Conservation (phyloP, 2,888 invertebrate genomes). For the Lepidocyrtoides sp. region DNA sequence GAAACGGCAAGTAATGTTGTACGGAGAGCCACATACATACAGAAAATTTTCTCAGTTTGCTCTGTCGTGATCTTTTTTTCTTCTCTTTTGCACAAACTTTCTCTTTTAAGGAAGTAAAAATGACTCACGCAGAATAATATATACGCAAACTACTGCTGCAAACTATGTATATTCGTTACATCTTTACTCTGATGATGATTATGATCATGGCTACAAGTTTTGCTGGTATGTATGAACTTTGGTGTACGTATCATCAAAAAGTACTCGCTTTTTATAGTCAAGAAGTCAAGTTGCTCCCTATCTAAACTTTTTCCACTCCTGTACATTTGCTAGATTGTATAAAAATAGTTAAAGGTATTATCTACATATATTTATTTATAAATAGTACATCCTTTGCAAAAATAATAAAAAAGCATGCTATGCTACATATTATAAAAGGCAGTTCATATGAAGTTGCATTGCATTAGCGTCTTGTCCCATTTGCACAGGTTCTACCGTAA, state of each 20-base stretch:
- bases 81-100: slow-evolving; percentile 35
- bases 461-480: slow-evolving; percentile 5
- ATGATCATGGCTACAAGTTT: slow-evolving; percentile 9
- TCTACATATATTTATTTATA: slow-evolving; percentile 3
- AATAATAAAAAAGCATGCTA: too few species aligned
- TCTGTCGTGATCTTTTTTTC: background rate
- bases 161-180: background rate
- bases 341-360: too few species aligned
- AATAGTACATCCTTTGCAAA: background rate
- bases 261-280: slow-evolving; percentile 15
- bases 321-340: too few species aligned
- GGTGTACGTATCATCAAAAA: background rate
- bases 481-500: slow-evolving; percentile 38
- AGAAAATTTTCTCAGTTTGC: background rate
- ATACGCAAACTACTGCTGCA: slow-evolving; percentile 37
- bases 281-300: too few species aligned
- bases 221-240: slow-evolving; percentile 12
- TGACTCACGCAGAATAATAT: slow-evolving; percentile 62
- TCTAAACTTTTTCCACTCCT: too few species aligned
- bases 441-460: slow-evolving; percentile 15
- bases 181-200: slow-evolving; percentile 21
- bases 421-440: too few species aligned
- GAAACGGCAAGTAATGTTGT: background rate
- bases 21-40: background rate
- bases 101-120: slow-evolving; percentile 60